Percentiles rank a stretch among this genome's conserved stretches.
phyloP scores from a whole-genome alignment of 2,888 invertebrate species.

The Caenorhabditis sp. region DNA sequence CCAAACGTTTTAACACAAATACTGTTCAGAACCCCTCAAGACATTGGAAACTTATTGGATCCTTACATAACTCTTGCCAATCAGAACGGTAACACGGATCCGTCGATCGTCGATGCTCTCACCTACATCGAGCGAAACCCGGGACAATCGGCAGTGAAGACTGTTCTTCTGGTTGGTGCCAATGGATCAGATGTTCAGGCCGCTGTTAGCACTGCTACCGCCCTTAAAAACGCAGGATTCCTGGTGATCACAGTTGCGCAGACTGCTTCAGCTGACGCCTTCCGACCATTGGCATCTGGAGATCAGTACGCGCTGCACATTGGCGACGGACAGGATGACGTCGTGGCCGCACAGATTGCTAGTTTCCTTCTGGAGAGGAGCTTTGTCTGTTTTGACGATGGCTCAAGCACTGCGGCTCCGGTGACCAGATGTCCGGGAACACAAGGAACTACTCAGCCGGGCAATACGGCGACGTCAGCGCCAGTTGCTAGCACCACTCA shows the following conservation, averaged over 20 bases:
- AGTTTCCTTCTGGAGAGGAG: constrained; percentile 22
- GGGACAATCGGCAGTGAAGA: background rate
- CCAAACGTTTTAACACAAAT: too few species aligned
- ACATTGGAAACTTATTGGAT: constrained; percentile 1
- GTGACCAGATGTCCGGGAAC: constrained; percentile 34
- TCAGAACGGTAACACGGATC: background rate
- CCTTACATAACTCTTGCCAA: background rate
- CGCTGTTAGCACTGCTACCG: background rate
- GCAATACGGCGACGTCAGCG: constrained; percentile 5
- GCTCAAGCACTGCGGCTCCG: constrained; percentile 17
- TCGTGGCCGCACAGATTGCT: constrained; percentile 25
- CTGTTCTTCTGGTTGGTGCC: constrained; percentile 32
- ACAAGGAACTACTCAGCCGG: constrained; percentile 23
- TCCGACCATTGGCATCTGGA: constrained; percentile 30
- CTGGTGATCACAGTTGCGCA: constrained; percentile 41
- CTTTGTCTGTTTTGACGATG: constrained; percentile 31
- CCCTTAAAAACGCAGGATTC: constrained; percentile 19
- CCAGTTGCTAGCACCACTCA: constrained; percentile 1
- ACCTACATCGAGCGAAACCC: background rate
- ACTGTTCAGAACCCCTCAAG: constrained; percentile 8
- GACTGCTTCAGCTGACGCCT: constrained; percentile 10
- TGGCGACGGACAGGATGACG: constrained; percentile 14
- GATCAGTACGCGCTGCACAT: constrained; percentile 24
- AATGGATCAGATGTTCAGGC: constrained; percentile 6
- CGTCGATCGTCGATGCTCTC: constrained; percentile 15